Conservation (phyloP, 2,888 invertebrate species). For the Athrips mouffetella region DNA sequence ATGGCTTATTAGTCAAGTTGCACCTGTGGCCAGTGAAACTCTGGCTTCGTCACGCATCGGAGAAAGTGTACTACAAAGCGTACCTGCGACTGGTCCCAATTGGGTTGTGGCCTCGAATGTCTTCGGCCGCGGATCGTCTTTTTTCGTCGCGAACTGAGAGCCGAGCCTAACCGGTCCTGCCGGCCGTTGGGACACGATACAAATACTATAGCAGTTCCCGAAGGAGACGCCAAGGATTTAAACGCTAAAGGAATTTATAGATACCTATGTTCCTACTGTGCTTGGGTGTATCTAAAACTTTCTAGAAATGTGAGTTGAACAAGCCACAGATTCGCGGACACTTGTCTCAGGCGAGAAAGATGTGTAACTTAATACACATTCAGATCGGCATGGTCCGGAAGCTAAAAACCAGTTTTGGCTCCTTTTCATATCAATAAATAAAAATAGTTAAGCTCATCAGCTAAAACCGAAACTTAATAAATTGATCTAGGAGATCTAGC, state of each 20-base stretch:
- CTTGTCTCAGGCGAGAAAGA: no score
- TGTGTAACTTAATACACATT: no score
- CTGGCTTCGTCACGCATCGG: conserved; percentile 65
- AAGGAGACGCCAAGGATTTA: conserved; percentile 6
- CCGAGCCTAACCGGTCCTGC: conserved; percentile 39
- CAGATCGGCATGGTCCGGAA: no score
- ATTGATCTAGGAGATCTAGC: no score
- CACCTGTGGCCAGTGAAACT: conserved; percentile 60
- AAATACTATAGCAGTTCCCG: conserved; percentile 9
- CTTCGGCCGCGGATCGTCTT: conserved; percentile 57
- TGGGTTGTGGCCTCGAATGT: conserved; percentile 73
- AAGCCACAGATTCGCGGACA: no score
- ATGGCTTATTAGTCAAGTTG: conserved; percentile 33
- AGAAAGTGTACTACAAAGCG: conserved; percentile 73
- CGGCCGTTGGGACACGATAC: neutral
- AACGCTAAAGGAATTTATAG: no score
- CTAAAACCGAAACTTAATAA: no score
- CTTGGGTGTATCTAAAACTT: neutral
- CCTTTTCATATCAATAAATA: no score
- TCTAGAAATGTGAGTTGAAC: no score
- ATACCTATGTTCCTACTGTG: neutral
- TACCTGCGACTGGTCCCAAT: conserved; percentile 70
- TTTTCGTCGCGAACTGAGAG: conserved; percentile 39
- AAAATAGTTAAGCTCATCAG: no score
- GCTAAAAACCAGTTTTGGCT: no score